Conservation (phyloP, 1,140 invertebrate genomes). For the Gonatopus flavifemur region DNA sequence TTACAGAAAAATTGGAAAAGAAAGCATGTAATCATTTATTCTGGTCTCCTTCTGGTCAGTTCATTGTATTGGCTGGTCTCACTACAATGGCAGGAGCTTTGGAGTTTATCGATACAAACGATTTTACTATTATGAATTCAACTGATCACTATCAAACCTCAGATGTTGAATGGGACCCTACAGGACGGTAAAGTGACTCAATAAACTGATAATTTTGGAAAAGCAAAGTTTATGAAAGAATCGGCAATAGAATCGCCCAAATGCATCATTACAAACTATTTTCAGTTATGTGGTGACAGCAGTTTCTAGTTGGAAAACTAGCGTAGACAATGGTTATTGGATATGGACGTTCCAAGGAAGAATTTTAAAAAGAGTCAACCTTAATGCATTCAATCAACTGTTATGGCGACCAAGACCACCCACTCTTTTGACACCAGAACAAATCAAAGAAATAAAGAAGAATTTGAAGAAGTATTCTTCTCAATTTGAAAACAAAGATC, state of each 20-base stretch:
- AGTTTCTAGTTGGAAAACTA: constrained; percentile 94
- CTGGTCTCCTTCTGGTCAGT: constrained; percentile 96
- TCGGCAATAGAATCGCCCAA: not conserved
- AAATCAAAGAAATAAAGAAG: constrained; percentile 94
- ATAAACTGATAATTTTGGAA: not conserved
- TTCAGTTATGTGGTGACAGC: constrained; percentile 86
- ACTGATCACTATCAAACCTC: constrained; percentile 93
- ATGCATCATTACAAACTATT: too few relatives aligned
- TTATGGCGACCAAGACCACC: constrained; percentile 94
- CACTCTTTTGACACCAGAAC: constrained; percentile 76
- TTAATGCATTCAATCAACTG: constrained; percentile 93
- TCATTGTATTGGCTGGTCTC: constrained; percentile 88
- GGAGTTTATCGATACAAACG: constrained; percentile 94
- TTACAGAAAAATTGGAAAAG: constrained; percentile 82
- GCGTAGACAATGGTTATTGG: constrained; percentile 95
- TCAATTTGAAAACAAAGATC: constrained; percentile 95
- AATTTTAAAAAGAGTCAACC: constrained; percentile 76
- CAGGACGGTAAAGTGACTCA: constrained; percentile 68
- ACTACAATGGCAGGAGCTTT: constrained; percentile 83
- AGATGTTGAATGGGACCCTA: constrained; percentile 99
- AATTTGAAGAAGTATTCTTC: constrained; percentile 97
- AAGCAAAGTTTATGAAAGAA: not conserved
- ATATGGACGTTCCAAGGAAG: constrained; percentile 98
- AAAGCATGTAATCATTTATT: constrained; percentile 92
- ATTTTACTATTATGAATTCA: constrained; percentile 91